Percentiles rank a stretch among this genome's conserved stretches.
Conservation (phyloP, 2,888 invertebrate species). For the Aleiodes alternator region DNA sequence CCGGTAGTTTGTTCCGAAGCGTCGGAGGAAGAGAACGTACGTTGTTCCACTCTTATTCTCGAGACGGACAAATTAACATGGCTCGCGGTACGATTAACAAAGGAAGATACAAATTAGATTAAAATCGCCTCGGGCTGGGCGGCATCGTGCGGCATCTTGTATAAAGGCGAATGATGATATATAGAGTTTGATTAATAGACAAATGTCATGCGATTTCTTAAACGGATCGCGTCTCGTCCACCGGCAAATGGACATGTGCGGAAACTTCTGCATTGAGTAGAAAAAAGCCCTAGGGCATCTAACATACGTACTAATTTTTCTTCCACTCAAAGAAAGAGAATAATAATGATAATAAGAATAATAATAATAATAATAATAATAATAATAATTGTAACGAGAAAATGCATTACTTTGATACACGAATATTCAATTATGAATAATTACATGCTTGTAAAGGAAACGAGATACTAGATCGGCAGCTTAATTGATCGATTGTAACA, state of each 20-base stretch:
- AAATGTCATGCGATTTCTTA: slow-evolving; percentile 73
- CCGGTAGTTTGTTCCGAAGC: slow-evolving; percentile 41
- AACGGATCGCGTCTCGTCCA: slow-evolving; percentile 66
- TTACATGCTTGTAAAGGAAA: slow-evolving; percentile 71
- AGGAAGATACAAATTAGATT: slow-evolving; percentile 76
- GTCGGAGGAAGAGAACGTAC: slow-evolving; percentile 20
- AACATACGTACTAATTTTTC: neutral
- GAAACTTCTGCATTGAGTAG: slow-evolving; percentile 23
- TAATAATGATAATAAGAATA: slow-evolving; percentile 25
- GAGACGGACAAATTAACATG: slow-evolving; percentile 71
- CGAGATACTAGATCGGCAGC: slow-evolving; percentile 71
- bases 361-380: slow-evolving; percentile 31
- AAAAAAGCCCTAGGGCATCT: slow-evolving; percentile 2
- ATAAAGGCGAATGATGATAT: slow-evolving; percentile 70
- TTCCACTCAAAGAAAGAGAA: slow-evolving; percentile 40
- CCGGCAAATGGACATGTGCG: slow-evolving; percentile 54
- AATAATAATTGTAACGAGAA: slow-evolving; percentile 23
- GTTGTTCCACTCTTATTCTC: slow-evolving; percentile 31
- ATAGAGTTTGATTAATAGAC: slow-evolving; percentile 73
- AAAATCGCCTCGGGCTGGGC: slow-evolving; percentile 73
- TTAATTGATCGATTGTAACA: slow-evolving; percentile 70
- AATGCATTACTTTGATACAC: slow-evolving; percentile 54
- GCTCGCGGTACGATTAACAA: slow-evolving; percentile 72
- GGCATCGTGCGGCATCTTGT: slow-evolving; percentile 65
- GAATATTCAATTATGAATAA: slow-evolving; percentile 72